Evolutionary conservation across 2,888 invertebrate genomes (phyloP), one percentile per base, ranked within the genome.

Genomic region (Belgica antarctica): DNA sequence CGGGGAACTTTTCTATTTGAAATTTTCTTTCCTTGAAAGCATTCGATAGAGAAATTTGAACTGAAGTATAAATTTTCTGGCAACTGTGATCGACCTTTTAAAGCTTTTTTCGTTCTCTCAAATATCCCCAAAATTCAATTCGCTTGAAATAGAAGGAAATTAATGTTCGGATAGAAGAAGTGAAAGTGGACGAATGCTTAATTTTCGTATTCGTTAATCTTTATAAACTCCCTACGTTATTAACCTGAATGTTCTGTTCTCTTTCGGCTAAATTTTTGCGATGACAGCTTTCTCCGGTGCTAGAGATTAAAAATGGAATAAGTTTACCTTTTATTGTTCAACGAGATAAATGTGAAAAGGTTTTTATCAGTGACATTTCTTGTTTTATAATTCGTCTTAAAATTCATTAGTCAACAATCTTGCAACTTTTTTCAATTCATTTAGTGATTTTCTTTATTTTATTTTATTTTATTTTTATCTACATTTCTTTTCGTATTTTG

Each of bases 351-450:
- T 46, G 27, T 63, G 36, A 63, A 63, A n/a, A 31, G 31, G 5
- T 31, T 62, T 31, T 28, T 15, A 34, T 47, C n/a, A 57, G 17
- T 34, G 57, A 57, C 52, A 15, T 15, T 66, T 62, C 31, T 34
- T 17, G n/a, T 34, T 61, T 25, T 59, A 2, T 22, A 7, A 19
- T 17, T 59, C 27, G 59, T 34, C 68, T 68, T 68, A 68, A 68
- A 68, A 31, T 68, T 68, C 68, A 68, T 47, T 68, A 68, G 31
- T 68, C 68, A 68, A 68, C 68, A 68, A 68, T 68, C 36, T 19
- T 62, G 59, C 15, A 31, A 31, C 15, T 34, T 31, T 31, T 12
- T 8, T 31, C 34, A n/a, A n/a, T n/a, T n/a, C n/a, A 15, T 46
- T 46, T 46, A 3, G 17, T 4, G 12, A 46, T 46, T n/a, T 46